Conservation (phyloP, 2,888 invertebrate genomes). For the Caenorhabditis sp. region DNA sequence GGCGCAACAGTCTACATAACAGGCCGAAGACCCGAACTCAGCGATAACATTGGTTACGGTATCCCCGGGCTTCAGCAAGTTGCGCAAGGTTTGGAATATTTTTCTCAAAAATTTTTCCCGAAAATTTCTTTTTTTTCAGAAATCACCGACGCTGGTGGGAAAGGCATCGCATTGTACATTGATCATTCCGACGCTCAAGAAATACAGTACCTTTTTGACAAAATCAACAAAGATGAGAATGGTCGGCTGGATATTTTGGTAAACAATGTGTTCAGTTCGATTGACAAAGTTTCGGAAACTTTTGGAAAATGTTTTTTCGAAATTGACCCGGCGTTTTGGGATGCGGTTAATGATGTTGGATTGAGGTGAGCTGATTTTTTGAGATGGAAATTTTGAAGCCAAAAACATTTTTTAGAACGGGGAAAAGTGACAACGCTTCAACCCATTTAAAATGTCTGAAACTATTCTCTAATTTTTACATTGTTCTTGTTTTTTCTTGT, state of each 20-base stretch:
- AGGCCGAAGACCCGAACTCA: slow-evolving; percentile 42
- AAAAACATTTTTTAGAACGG: neutral
- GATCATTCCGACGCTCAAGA: slow-evolving; percentile 72
- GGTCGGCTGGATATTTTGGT: slow-evolving; percentile 73
- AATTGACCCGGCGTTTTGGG: slow-evolving; percentile 71
- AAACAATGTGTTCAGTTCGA: slow-evolving; percentile 72
- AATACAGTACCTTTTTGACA: slow-evolving; percentile 71
- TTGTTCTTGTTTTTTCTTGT: too few species aligned
- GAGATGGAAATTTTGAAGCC: neutral
- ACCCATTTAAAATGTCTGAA: too few species aligned
- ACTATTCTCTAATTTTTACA: too few species aligned
- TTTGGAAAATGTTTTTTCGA: slow-evolving; percentile 71
- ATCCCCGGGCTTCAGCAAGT: slow-evolving; percentile 60
- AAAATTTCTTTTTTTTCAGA: slow-evolving; percentile 32
- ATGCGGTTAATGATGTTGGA: slow-evolving; percentile 73
- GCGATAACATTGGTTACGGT: slow-evolving; percentile 22
- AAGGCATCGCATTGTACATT: slow-evolving; percentile 72
- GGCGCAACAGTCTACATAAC: slow-evolving; percentile 59
- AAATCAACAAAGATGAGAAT: slow-evolving; percentile 71
- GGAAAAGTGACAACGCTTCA: too few species aligned
- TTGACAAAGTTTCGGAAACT: slow-evolving; percentile 30
- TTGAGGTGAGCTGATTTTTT: slow-evolving; percentile 57
- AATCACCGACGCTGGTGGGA: slow-evolving; percentile 71
- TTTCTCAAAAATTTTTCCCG: neutral
- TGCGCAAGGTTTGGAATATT: slow-evolving; percentile 58